Conservation (phyloP, 2,888 invertebrate genomes). For the Heteropelma amictum region DNA sequence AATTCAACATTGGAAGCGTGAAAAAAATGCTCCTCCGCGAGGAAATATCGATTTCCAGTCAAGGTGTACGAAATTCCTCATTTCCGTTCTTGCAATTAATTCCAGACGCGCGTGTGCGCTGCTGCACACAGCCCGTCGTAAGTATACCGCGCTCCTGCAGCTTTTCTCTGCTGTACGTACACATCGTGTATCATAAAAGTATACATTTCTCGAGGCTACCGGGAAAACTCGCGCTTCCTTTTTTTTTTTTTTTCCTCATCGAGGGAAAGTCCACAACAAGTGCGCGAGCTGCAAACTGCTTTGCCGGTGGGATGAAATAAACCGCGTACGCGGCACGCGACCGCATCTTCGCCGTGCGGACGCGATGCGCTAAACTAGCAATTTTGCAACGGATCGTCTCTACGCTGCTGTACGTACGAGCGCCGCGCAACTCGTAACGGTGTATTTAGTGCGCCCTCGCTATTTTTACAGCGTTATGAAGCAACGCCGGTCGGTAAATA, state of each 20-base stretch:
- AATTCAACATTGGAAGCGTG: constrained; percentile 21
- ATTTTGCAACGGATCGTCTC: constrained; percentile 24
- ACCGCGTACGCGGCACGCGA: constrained; percentile 46
- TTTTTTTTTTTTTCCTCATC: constrained; percentile 20
- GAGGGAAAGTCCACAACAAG: constrained; percentile 54
- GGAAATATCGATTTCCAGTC: constrained; percentile 18
- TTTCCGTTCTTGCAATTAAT: constrained; percentile 43
- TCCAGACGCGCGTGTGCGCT: constrained; percentile 24
- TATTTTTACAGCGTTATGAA: constrained; percentile 1
- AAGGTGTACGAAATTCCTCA: constrained; percentile 27
- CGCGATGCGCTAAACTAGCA: constrained; percentile 35
- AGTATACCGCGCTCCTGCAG: constrained; percentile 9
- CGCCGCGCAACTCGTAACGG: background rate
- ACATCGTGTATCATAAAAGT: background rate
- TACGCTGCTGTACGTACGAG: no score
- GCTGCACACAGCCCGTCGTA: constrained; percentile 28
- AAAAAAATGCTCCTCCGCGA: constrained; percentile 25
- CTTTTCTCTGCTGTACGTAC: background rate
- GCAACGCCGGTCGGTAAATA: no score
- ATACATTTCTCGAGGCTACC: constrained; percentile 14
- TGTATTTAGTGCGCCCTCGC: constrained; percentile 17
- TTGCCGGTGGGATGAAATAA: constrained; percentile 44
- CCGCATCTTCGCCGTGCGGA: constrained; percentile 9
- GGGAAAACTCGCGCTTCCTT: constrained; percentile 44
- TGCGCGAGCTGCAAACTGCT: constrained; percentile 35